These are phyloP conservation scores for Amblyopsis hoosieri DNA, from an alignment of 2,797 vertebrate species.

Conservation along the genomic window DNA sequence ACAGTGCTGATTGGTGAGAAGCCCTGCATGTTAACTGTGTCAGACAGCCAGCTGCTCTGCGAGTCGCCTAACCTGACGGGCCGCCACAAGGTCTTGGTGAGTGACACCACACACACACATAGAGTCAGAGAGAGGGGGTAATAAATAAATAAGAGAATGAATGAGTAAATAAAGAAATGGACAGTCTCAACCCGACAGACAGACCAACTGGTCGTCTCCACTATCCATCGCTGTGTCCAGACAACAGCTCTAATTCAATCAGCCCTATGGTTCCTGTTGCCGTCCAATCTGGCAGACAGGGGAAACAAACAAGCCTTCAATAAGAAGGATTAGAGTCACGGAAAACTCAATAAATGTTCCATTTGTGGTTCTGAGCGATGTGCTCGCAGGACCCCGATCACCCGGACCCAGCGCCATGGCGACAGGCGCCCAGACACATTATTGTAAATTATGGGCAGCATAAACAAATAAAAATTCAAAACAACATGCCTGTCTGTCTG, in stretches of 20 bases:
- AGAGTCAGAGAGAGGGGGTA: background rate
- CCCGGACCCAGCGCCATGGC: slow-evolving; percentile 48
- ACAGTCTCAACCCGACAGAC: slow-evolving; percentile 36
- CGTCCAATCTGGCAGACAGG: slow-evolving; percentile 62
- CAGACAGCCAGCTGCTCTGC: slow-evolving; percentile 93
- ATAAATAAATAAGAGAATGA: background rate
- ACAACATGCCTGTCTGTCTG: slow-evolving; percentile 45
- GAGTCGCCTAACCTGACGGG: slow-evolving; percentile 96
- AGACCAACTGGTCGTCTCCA: slow-evolving; percentile 36
- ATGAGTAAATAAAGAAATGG: slow-evolving; percentile 4
- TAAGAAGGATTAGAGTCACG: slow-evolving; percentile 65
- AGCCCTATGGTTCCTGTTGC: slow-evolving; percentile 57
- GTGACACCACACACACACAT: slow-evolving; percentile 47
- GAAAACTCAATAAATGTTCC: slow-evolving; percentile 72
- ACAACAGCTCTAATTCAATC: slow-evolving; percentile 59
- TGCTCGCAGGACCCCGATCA: slow-evolving; percentile 57
- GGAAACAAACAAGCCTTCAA: slow-evolving; percentile 72
- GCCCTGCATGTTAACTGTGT: slow-evolving; percentile 91
- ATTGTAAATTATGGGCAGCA: slow-evolving; percentile 55
- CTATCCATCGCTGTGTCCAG: slow-evolving; percentile 43
- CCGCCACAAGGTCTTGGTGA: slow-evolving; percentile 96
- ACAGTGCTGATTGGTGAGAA: slow-evolving; percentile 94
- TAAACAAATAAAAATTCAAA: slow-evolving; percentile 39
- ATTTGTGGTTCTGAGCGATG: slow-evolving; percentile 70
- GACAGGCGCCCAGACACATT: slow-evolving; percentile 49